Evolutionary conservation across 2,888 invertebrate species (phyloP).

Genomic region (Lasioglossum figueresi): DNA sequence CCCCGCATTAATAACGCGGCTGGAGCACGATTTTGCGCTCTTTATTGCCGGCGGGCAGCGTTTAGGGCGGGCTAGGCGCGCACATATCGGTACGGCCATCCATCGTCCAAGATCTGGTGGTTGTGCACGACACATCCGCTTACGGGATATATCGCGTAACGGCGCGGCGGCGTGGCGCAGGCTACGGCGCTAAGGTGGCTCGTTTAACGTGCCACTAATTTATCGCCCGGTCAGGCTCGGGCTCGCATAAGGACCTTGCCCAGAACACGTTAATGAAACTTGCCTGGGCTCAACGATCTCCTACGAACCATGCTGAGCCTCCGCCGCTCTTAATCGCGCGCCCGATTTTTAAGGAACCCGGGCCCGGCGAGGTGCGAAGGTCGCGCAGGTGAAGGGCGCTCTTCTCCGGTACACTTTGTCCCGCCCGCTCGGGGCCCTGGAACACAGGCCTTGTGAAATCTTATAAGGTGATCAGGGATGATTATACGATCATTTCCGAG

Average conservation of each 20-base stretch:
- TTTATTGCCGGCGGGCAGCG: conserved; percentile 68
- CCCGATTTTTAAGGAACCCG: conserved; percentile 13
- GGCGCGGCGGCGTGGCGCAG: conserved; percentile 47
- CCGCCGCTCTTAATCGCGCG: conserved; percentile 47
- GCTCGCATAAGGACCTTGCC: conserved; percentile 44
- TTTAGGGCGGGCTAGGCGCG: conserved; percentile 61
- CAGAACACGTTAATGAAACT: conserved; percentile 63
- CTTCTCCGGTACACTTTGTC: background rate
- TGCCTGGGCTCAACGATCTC: conserved; percentile 34
- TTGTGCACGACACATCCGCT: conserved; percentile 73
- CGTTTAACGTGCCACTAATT: conserved; percentile 68
- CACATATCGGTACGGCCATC: conserved; percentile 66
- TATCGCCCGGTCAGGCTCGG: conserved; percentile 55
- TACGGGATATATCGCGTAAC: conserved; percentile 75
- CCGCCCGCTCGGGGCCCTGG: background rate
- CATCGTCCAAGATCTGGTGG: conserved; percentile 70
- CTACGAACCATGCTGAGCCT: conserved; percentile 13
- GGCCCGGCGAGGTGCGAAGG: conserved; percentile 2
- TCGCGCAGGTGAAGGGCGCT: conserved; percentile 1
- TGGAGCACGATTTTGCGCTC: conserved; percentile 71
- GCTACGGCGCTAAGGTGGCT: conserved; percentile 68
- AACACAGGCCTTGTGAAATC: background rate
- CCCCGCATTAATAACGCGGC: conserved; percentile 70
- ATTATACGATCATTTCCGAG: background rate
- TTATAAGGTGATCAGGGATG: conserved; percentile 14